A percentile compares a stretch with the other conserved stretches of the same genome.
phyloP scores from a whole-genome alignment of 2,888 invertebrate genomes.

The Aspidiotus rigidus region DNA sequence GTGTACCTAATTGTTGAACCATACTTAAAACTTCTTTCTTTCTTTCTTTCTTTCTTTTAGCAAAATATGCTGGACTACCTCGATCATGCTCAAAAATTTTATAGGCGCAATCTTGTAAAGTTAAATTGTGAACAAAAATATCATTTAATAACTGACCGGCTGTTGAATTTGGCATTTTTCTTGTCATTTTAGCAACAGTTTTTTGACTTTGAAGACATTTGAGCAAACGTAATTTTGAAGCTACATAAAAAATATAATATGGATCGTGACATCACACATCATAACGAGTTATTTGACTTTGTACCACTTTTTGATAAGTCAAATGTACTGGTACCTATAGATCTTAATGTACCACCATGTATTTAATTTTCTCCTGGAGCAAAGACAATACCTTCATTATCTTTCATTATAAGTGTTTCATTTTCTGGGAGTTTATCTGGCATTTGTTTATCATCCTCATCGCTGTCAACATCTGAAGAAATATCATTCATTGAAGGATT shows the following conservation, averaged over 20 bases:
- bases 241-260: not conserved
- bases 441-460: no score
- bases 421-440: no score
- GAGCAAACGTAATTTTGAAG: not conserved
- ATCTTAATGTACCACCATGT: not conserved
- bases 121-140: not conserved
- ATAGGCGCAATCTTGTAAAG: not conserved
- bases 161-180: no score
- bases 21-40: constrained; percentile 36
- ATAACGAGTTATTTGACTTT: not conserved
- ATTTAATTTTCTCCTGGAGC: no score
- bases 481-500: no score
- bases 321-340: not conserved
- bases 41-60: constrained; percentile 33
- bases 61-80: constrained; percentile 7
- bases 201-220: not conserved
- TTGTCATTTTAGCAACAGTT: not conserved
- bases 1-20: constrained; percentile 36
- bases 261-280: constrained; percentile 8
- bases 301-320: constrained; percentile 1
- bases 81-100: not conserved
- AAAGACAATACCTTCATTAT: no score
- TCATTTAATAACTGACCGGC: not conserved
- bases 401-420: no score
- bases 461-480: no score